Evolutionary conservation across 1,140 invertebrate species (phyloP).

Genomic region (Metopolophium dirhodum): DNA sequence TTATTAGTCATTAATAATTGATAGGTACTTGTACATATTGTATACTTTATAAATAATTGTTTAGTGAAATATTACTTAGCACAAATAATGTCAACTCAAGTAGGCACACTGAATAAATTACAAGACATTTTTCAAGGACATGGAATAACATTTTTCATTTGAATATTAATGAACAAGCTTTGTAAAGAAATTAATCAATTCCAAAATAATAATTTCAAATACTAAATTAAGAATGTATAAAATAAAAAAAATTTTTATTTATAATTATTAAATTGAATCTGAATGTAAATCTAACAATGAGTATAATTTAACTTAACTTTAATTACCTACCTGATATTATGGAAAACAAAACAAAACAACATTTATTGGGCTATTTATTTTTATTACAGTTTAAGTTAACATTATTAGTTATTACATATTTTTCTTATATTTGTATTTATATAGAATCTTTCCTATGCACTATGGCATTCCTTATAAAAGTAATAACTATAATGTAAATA

Average conservation of each 20-base stretch:
- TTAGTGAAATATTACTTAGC: neutral
- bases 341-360: too few relatives aligned
- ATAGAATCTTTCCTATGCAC: too few relatives aligned
- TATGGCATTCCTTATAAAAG: too few relatives aligned
- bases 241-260: neutral
- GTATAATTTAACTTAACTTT: neutral
- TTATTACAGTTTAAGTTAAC: too few relatives aligned
- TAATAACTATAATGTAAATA: too few relatives aligned
- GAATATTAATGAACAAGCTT: conserved; percentile 35
- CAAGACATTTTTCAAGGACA: conserved; percentile 21
- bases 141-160: conserved; percentile 37
- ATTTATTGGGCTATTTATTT: too few relatives aligned
- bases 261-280: neutral
- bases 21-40: neutral
- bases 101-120: conserved; percentile 48
- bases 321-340: neutral
- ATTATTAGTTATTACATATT: too few relatives aligned
- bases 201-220: conserved; percentile 21
- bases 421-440: too few relatives aligned
- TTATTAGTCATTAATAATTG: neutral
- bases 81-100: neutral
- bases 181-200: conserved; percentile 25
- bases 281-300: neutral
- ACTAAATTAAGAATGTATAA: neutral
- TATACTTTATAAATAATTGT: conserved; percentile 5